A percentile compares a stretch with the other conserved stretches of the same genome.
Evolutionary conservation across 2,113 vertebrate species (phyloP).

Genomic region (Agelaius phoeniceus): DNA sequence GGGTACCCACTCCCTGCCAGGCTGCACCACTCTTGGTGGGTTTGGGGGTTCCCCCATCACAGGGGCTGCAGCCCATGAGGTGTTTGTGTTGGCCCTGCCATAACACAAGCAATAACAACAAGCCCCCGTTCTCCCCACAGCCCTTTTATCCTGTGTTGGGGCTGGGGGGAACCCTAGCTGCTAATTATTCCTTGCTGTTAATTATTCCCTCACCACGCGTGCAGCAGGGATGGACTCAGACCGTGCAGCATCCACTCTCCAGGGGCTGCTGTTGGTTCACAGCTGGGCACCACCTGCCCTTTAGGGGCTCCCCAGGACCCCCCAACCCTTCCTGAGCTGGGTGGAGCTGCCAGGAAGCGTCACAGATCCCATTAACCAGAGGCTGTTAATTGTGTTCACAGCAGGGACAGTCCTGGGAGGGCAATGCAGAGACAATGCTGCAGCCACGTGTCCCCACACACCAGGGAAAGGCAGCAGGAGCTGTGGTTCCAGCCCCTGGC

Average conservation of each 20-base stretch:
- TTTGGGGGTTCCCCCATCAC: neutral
- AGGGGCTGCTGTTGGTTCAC: neutral
- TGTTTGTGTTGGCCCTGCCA: neutral
- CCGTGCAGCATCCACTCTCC: rapidly evolving
- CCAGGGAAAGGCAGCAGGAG: neutral
- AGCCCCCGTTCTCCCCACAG: rapidly evolving
- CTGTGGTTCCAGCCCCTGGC: neutral
- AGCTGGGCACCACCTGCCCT: neutral
- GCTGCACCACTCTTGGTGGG: rapidly evolving
- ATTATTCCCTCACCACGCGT: neutral
- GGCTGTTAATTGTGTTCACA: neutral
- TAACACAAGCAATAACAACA: rapidly evolving
- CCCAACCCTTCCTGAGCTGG: neutral
- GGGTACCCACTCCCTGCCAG: rapidly evolving
- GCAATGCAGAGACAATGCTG: rapidly evolving
- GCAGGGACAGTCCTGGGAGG: rapidly evolving
- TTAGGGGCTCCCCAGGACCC: no score
- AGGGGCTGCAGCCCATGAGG: rapidly evolving
- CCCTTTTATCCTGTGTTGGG: neutral
- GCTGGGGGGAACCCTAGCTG: neutral
- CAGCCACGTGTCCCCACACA: rapidly evolving
- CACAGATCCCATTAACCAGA: rapidly evolving
- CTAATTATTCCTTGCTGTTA: neutral
- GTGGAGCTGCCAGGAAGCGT: rapidly evolving
- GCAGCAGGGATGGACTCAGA: rapidly evolving